These are phyloP conservation scores for Luehdorfia chinensis DNA, from an alignment of 1,140 invertebrate genomes.

Conservation along the genomic window DNA sequence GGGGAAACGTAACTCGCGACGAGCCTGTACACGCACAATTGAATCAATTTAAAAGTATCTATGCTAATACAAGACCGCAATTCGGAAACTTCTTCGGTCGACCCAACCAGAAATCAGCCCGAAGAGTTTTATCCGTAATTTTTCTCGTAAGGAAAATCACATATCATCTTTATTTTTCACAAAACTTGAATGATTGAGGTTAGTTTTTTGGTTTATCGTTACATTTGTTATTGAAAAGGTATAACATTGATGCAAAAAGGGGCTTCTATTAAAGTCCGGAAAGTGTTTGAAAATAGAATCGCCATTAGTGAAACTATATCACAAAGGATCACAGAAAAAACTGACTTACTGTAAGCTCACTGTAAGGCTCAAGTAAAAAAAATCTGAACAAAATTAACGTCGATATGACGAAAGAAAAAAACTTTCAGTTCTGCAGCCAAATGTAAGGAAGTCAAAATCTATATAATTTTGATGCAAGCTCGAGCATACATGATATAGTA, in stretches of 20 bases:
- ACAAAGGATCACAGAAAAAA: neutral
- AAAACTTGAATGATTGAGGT: neutral
- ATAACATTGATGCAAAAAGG: neutral
- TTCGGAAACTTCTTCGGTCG: slow-evolving; percentile 8
- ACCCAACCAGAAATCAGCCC: neutral
- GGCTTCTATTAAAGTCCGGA: neutral
- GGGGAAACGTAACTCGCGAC: slow-evolving; percentile 11
- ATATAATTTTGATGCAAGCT: too few relatives aligned
- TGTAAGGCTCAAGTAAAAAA: too few relatives aligned
- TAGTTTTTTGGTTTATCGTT: neutral
- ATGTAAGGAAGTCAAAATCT: too few relatives aligned
- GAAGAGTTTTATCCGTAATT: neutral
- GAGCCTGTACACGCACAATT: slow-evolving; percentile 18
- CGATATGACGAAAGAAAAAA: too few relatives aligned
- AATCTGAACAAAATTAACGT: too few relatives aligned
- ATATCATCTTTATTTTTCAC: neutral
- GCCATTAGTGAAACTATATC: neutral
- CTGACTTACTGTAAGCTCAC: too few relatives aligned
- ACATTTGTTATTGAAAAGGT: neutral
- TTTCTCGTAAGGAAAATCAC: slow-evolving; percentile 2
- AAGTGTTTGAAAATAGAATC: neutral
- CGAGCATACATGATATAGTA: too few relatives aligned
- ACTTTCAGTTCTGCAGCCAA: too few relatives aligned
- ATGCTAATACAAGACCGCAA: slow-evolving; percentile 6
- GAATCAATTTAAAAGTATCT: slow-evolving; percentile 23